Conservation (phyloP, 2,113 vertebrate genomes). For the Rafetus swinhoei region DNA sequence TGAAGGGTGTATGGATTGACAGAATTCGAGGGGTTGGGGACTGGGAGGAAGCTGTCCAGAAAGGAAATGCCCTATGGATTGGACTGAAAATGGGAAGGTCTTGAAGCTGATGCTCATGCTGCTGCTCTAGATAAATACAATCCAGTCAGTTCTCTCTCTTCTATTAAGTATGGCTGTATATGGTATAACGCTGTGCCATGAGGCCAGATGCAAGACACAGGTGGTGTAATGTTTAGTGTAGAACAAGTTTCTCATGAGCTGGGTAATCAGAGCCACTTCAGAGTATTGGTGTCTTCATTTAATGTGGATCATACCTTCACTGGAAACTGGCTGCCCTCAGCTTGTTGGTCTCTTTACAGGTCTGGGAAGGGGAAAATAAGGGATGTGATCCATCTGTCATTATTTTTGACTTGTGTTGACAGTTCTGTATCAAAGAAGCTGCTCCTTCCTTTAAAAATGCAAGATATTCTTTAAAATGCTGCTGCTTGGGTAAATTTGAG, state of each 20-base stretch:
- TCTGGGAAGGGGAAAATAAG: slow-evolving; percentile 51
- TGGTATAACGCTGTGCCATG: not conserved
- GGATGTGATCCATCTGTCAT: not conserved
- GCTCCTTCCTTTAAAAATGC: not conserved
- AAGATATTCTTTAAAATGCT: not conserved
- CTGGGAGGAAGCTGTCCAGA: not conserved
- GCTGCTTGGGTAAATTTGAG: not conserved
- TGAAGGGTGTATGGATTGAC: not conserved
- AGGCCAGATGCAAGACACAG: not conserved
- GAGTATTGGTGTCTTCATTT: not conserved
- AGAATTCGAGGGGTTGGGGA: not conserved
- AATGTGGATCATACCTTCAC: not conserved
- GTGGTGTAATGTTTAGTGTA: not conserved
- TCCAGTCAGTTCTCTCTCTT: not conserved
- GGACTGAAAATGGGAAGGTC: not conserved
- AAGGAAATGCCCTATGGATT: not conserved
- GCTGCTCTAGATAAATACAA: not conserved
- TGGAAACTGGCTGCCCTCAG: slow-evolving; percentile 34
- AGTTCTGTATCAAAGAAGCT: slow-evolving; percentile 1
- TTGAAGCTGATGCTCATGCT: not conserved
- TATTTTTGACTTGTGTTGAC: slow-evolving; percentile 32
- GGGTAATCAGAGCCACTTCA: slow-evolving; percentile 4
- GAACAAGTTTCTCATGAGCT: not conserved
- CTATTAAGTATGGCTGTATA: not conserved
- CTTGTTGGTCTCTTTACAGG: slow-evolving; percentile 21